Base-by-base conservation (phyloP, 2,888 invertebrate species). In the Noctuana brunneofusca region DNA sequence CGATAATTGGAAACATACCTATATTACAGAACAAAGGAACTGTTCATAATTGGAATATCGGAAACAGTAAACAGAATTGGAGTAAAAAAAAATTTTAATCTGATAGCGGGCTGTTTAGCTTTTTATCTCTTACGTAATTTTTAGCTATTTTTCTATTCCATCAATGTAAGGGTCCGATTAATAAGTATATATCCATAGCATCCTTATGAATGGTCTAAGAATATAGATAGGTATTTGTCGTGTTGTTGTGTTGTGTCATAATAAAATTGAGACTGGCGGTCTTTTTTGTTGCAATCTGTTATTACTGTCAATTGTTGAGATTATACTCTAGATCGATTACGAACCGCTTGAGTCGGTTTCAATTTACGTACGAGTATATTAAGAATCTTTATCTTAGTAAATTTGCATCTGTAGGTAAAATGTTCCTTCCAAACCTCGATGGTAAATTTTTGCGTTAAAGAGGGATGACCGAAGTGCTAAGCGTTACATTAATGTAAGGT, bases 391-490 rank as follows among this genome's bases (percentile, higher is more conserved):
- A 27, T 27, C 30, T 56, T 14, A 52, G 27, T 53, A 52, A 59
- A 53, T 43, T 30, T 32, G 53, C 22, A 35, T 43, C 30, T 30
- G 4, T 16, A 43, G 38, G 46, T 20, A 46, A 60, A 59, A 59
- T 43, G 8, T 60, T 46, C 46, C 53, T 12, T 20, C 20, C 3
- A n/a, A 9, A 14, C 5, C 41, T 48, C 35, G 48, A 12, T 66
- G 68, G 50, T 66, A 73, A 70, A 74, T 85, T 82, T 82, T 84
- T 84, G 82, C 78, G 80, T 84, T 80, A 83, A 77, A 80, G 81
- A 82, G 78, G 77, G 83, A 84, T 81, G 76, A 79, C 75, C 73
- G 12, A 11, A 1, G 12, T 73, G 75, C 68, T 70, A 70, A 70
- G 76, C 66, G 70, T 75, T 62, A 77, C 80, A 83, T 83, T 84